Conservation (phyloP, 1,140 invertebrate genomes). For the Anadara kagoshimensis region DNA sequence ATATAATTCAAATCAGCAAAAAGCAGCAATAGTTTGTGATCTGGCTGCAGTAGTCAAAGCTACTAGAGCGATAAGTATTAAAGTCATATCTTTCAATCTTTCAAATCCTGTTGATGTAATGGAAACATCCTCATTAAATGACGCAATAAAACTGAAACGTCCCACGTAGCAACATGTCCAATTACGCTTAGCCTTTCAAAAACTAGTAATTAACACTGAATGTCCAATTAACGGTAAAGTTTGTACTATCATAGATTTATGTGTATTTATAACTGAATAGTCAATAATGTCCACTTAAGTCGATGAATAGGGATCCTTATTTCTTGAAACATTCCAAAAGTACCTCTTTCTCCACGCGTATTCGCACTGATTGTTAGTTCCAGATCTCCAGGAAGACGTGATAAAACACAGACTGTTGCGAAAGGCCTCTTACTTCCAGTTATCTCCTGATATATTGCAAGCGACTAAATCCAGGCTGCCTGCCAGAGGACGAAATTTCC, state of each 20-base stretch:
- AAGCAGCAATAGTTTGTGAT: conserved; percentile 19
- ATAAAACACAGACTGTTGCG: conserved; percentile 14
- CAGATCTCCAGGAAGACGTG: conserved; percentile 9
- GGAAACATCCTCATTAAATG: conserved; percentile 19
- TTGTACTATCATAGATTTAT: conserved; percentile 17
- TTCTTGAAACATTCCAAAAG: conserved; percentile 26
- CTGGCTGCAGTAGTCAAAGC: conserved; percentile 25
- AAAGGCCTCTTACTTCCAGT: conserved; percentile 16
- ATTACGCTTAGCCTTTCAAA: conserved; percentile 40
- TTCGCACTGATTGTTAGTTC: conserved; percentile 28
- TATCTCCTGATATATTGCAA: conserved; percentile 11
- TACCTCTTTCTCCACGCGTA: conserved; percentile 20
- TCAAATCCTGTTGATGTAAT: conserved; percentile 8
- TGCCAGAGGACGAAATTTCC: not conserved
- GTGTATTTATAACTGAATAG: conserved; percentile 28
- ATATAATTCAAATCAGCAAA: conserved; percentile 27
- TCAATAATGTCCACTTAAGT: conserved; percentile 11
- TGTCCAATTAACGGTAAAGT: conserved; percentile 21
- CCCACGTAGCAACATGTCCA: conserved; percentile 30
- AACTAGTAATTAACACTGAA: conserved; percentile 14
- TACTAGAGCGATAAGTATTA: conserved; percentile 22
- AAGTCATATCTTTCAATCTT: conserved; percentile 21
- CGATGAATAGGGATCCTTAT: conserved; percentile 19
- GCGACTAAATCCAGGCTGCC: not conserved
- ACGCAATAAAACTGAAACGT: conserved; percentile 33